Evolutionary conservation across 2,113 vertebrate genomes (phyloP), one percentile per base, ranked within the genome.

Genomic region (Puffinus mauretanicus): DNA sequence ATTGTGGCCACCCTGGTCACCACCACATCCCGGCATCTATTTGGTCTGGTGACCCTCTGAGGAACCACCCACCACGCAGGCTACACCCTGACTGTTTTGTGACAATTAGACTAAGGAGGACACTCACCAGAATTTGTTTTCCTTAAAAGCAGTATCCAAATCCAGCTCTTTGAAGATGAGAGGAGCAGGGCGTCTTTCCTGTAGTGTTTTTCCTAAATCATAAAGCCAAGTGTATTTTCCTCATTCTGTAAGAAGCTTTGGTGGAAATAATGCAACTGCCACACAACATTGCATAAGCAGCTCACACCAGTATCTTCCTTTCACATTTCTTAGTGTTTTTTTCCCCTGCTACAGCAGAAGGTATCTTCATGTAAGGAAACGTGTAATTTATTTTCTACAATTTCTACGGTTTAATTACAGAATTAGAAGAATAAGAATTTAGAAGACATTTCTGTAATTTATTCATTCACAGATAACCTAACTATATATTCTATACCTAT

Each of bases 121-220:
- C 62, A 65, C 81, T 84, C 83, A 70, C n/a, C 42, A 30, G 67
- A 69, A 79, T 44, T 90, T 87, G 89, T 93, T 90, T 86, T 32
- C 60, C 26, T 95, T 77, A 65, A 49, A 70, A 73, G 73, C 7
- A 55, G 58, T 54, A 90, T 82, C 75, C 91, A 91, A 95, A 94
- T 69, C n/a, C 89, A 94, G 54, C n/a, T 78, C 95, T 94, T 95
- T 91, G 95, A 94, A 96, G 93, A 87, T 49, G 61, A 82, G 91
- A 94, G 46, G 61, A 84, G 40, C 49, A 55, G 24, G 42, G 70
- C 22, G 30, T 94, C 75, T 58, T 62, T 89, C 66, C 82, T 88
- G 62, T 8, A 72, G 69, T 72, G 49, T 65, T 85, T 90, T 94
- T 95, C 73, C 89, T 94, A 73, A 72, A 82, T 42, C 73, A 91